Evolutionary conservation across 2,113 vertebrate species (phyloP), one percentile per base, ranked within the genome.

Genomic region (Quiscalus mexicanus): DNA sequence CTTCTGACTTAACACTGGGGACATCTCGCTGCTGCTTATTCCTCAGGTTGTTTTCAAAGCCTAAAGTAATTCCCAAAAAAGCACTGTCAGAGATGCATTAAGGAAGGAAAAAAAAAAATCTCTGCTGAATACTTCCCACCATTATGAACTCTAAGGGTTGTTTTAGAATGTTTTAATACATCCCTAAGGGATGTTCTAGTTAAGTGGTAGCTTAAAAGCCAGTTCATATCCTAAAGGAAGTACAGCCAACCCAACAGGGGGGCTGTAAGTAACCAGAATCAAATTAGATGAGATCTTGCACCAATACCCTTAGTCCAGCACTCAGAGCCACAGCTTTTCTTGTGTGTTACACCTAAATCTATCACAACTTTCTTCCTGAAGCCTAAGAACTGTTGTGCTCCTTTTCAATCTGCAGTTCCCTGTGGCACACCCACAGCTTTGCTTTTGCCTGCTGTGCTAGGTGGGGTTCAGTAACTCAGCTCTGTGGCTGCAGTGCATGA

Each of bases 21-120:
- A 44, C 31, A 78, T 77, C 37, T 89, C 39, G 17, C 71, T 78
- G 86, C 68, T 90, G 52, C 42, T 89, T 86, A 62, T 42, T 77
- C 79, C 78, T 95, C 62, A 52, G 47, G 56, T 77, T 92, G 53
- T 83, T 94, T 77, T 95, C 65, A 81, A 90, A 93, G 71, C 44
- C 80, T 93, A 19, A 90, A 78, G n/a, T 89, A 84, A 82, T 87
- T 89, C 62, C 35, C 18, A 4, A 41, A 53, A 85, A 90, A 88
- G 42, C 50, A 27, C 42, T 58, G 67, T 77, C 68, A 82, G 76
- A 64, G n/a, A 77, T 64, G 76, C 90, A 75, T 87, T 96, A 92
- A 88, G 65, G 69, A 78, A 50, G 35, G 0, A 5, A 3, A n/a
- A 68, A 41, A 64, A 49, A 50, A 41, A 50, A 49, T 9, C 44